Base-by-base conservation (phyloP, 2,113 vertebrate genomes). In the Mus spicilegus region DNA sequence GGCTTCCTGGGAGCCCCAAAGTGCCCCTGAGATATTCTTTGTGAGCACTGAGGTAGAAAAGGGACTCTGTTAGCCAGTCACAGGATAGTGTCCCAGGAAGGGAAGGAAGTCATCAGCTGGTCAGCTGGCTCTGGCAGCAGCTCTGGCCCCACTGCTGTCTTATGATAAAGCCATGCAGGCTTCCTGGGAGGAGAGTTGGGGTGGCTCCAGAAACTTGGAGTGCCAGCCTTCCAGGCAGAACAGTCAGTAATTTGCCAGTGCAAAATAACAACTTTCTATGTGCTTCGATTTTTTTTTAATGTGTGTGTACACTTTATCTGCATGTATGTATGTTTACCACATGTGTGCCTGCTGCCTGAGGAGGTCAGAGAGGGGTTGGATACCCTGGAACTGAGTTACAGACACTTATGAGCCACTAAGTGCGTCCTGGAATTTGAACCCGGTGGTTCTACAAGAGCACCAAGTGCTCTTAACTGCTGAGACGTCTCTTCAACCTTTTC, bases 1-100 rank as follows among this genome's bases (percentile, higher is more conserved):
- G 1, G 13, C 26, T 39, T 28, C 24, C 19, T 75, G 49, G 73
- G 16, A 36, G 63, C 69, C 72, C 49, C 85, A 73, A 56, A 51
- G 17, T 51, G 92, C 76, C 69, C 82, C 92, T 93, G 90, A 89
- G 91, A 65, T 87, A 63, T 75, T 16, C 69, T 96, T 87, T 94
- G 63, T 91, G 76, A 92, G 61, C 39, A 46, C 19, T 56, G 81
- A n/a, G 36, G 16, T 72, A 46, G 81, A 90, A 17, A 77, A 46
- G 76, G 33, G 49, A 39, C 28, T 10, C 61, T 81, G 73, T 81
- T 87, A 87, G 73, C n/a, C 24, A 65, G 84, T 65, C 89, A 80
- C 76, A 73, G 56, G n/a, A 67, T 20, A 26, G 49, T 69, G 91
- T 95, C 51, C 77, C 42, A 89, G 97, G 89, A 72, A 92, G 81